Evolutionary conservation across 2,113 vertebrate species (phyloP).

Genomic region (Proteles cristata): DNA sequence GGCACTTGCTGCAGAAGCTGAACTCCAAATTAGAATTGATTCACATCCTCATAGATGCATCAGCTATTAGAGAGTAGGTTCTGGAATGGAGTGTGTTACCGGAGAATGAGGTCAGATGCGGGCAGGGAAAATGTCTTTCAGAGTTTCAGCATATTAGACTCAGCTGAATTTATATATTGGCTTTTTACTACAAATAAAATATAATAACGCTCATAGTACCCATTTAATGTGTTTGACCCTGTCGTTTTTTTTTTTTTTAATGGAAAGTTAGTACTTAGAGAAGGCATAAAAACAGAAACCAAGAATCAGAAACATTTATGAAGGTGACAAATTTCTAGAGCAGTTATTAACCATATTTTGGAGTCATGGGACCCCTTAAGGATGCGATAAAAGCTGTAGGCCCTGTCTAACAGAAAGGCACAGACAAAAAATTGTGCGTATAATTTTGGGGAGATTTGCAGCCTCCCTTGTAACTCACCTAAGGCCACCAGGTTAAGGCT

Average conservation of each 20-base stretch:
- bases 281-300: slow-evolving; percentile 64
- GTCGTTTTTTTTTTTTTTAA: slow-evolving; percentile 20
- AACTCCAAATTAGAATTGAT: slow-evolving; percentile 71
- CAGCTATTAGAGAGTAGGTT: slow-evolving; percentile 50
- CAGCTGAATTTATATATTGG: slow-evolving; percentile 50
- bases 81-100: neutral
- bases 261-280: slow-evolving; percentile 55
- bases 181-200: slow-evolving; percentile 73
- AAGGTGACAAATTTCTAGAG: slow-evolving; percentile 62
- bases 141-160: slow-evolving; percentile 57
- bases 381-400: neutral
- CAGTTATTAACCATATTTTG: neutral
- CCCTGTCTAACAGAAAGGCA: neutral
- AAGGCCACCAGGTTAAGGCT: neutral
- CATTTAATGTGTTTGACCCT: slow-evolving; percentile 63
- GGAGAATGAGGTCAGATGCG: slow-evolving; percentile 68
- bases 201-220: slow-evolving; percentile 20
- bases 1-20: slow-evolving; percentile 66
- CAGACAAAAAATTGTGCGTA: neutral
- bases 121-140: slow-evolving; percentile 64
- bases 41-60: slow-evolving; percentile 55
- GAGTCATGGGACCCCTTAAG: neutral
- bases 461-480: neutral
- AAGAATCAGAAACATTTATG: slow-evolving; percentile 58
- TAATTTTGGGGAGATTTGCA: neutral